phyloP scores from a whole-genome alignment of 2,113 vertebrate genomes.

The Proterorhinus semilunaris region DNA sequence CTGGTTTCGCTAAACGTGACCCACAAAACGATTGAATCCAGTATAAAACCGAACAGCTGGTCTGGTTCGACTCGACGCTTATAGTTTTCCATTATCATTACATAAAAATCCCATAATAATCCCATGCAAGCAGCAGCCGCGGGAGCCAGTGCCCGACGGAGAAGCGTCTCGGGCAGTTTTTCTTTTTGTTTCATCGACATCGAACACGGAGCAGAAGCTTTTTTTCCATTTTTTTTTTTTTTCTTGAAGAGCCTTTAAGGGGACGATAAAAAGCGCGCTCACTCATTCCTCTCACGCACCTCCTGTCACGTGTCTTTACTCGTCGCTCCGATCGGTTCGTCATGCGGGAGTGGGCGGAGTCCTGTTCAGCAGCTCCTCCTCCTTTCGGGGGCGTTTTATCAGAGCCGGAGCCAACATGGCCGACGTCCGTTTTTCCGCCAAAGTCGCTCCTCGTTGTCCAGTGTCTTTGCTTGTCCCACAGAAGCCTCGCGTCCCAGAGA shows the following conservation, averaged over 20 bases:
- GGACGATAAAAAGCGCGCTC: slow-evolving; percentile 6
- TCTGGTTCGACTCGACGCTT: slow-evolving; percentile 27
- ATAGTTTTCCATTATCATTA: slow-evolving; percentile 17
- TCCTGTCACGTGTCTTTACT: not conserved
- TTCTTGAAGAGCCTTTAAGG: slow-evolving; percentile 54
- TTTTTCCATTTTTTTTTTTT: slow-evolving; percentile 19
- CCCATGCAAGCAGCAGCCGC: slow-evolving; percentile 52
- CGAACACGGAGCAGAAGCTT: slow-evolving; percentile 43
- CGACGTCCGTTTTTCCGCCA: too few relatives aligned
- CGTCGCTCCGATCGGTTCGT: not conserved
- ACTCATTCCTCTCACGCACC: not conserved
- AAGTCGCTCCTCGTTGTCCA: too few relatives aligned
- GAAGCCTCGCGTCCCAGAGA: too few relatives aligned
- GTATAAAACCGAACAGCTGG: slow-evolving; percentile 15
- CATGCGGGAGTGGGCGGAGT: not conserved
- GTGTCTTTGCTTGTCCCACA: too few relatives aligned
- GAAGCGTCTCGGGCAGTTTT: slow-evolving; percentile 28
- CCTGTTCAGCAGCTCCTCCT: not conserved
- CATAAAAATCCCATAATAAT: slow-evolving; percentile 7
- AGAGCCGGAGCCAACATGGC: too few relatives aligned
- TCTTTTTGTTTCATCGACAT: slow-evolving; percentile 18
- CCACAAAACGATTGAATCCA: not conserved
- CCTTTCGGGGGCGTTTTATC: not conserved
- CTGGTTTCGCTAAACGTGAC: too few relatives aligned
- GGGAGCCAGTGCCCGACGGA: slow-evolving; percentile 56